Evolutionary conservation across 2,888 invertebrate genomes (phyloP).

Genomic region (Tortricodes alternella): DNA sequence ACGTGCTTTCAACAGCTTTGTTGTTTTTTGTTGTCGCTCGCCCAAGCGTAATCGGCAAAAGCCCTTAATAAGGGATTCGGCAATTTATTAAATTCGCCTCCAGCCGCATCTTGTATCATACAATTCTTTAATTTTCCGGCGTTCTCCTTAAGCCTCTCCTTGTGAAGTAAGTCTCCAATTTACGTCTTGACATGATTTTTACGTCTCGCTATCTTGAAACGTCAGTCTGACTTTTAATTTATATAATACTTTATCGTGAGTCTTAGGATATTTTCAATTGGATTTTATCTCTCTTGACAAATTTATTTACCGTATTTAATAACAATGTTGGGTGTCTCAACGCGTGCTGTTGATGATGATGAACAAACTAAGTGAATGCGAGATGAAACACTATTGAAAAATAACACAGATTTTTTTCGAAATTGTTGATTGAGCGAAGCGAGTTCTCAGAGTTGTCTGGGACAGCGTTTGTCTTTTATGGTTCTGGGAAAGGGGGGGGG

Average conservation of each 20-base stretch:
- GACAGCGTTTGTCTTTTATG: no score
- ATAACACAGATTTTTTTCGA: no score
- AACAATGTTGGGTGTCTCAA: no score
- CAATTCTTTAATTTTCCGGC: slow-evolving; percentile 30
- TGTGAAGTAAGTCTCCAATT: slow-evolving; percentile 30
- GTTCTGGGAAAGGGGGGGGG: no score
- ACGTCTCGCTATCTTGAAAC: slow-evolving; percentile 9
- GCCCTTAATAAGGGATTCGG: slow-evolving; percentile 26
- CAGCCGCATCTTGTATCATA: slow-evolving; percentile 14
- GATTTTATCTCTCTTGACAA: neutral
- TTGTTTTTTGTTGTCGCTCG: slow-evolving; percentile 13
- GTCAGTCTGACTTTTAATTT: slow-evolving; percentile 10
- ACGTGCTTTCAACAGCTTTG: slow-evolving; percentile 7
- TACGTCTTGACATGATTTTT: slow-evolving; percentile 25
- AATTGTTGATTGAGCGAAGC: no score
- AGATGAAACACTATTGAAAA: no score
- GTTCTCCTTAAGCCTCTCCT: slow-evolving; percentile 9
- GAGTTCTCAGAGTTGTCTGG: no score
- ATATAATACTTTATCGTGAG: neutral
- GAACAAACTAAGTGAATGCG: no score
- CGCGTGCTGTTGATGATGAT: no score
- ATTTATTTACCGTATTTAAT: neutral
- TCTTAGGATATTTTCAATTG: neutral
- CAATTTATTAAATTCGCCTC: slow-evolving; percentile 27
- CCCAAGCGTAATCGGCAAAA: slow-evolving; percentile 5